These are phyloP conservation scores for Danio albolineatus DNA, from an alignment of 2,797 vertebrate species.

Conservation along the genomic window DNA sequence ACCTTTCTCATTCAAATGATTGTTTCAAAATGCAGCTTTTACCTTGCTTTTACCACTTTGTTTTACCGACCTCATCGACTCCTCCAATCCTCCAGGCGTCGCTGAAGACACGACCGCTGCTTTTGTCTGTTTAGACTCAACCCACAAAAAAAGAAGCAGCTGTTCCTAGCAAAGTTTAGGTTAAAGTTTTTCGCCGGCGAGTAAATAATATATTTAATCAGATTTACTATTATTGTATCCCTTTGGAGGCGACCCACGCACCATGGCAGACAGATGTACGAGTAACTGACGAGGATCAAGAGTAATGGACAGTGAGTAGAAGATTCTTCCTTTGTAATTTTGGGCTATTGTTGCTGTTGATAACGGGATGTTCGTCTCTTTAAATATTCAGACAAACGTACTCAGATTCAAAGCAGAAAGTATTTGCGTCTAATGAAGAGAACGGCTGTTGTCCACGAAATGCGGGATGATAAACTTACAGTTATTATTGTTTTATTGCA, in stretches of 20 bases:
- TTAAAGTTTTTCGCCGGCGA: slow-evolving; percentile 14
- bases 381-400: not conserved
- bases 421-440: not conserved
- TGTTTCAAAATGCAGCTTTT: no score
- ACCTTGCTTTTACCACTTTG: no score
- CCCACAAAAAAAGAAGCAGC: slow-evolving; percentile 34
- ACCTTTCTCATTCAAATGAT: no score
- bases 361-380: slow-evolving; percentile 30
- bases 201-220: slow-evolving; percentile 14
- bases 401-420: not conserved
- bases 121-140: not conserved
- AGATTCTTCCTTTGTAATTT: slow-evolving; percentile 13
- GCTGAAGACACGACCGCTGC: not conserved
- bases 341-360: slow-evolving; percentile 12
- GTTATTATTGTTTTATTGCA: not conserved
- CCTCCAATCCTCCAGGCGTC: slow-evolving; percentile 21
- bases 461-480: not conserved
- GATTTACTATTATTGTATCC: not conserved
- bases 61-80: not conserved
- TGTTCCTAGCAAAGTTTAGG: slow-evolving; percentile 25
- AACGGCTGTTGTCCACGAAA: not conserved
- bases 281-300: slow-evolving; percentile 1
- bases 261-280: not conserved
- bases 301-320: slow-evolving; percentile 46
- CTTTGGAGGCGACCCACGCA: not conserved